Evolutionary conservation across 2,797 vertebrate species (phyloP).

Genomic region (Chelon auratus): DNA sequence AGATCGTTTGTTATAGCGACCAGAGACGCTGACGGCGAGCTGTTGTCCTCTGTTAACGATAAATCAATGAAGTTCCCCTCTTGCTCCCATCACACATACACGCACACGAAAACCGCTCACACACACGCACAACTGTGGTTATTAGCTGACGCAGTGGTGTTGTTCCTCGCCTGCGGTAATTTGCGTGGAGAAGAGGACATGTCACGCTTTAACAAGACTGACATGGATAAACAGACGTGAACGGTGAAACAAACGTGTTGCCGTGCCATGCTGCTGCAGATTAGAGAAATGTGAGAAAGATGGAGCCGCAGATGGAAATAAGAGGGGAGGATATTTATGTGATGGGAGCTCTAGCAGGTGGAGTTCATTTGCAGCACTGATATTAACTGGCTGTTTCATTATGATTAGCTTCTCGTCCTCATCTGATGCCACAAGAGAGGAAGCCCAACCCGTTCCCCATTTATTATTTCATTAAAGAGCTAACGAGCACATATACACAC

Average conservation of each 20-base stretch:
- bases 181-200: slow-evolving; percentile 81
- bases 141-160: slow-evolving; percentile 72
- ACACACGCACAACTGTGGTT: slow-evolving; percentile 51
- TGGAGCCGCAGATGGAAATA: slow-evolving; percentile 38
- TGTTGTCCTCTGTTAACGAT: slow-evolving; percentile 86
- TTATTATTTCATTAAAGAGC: slow-evolving; percentile 78
- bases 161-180: slow-evolving; percentile 75
- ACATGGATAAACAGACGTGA: slow-evolving; percentile 73
- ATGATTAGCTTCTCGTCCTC: slow-evolving; percentile 69
- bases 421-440: slow-evolving; percentile 62
- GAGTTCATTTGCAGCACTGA: slow-evolving; percentile 71
- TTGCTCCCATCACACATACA: slow-evolving; percentile 57
- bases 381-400: slow-evolving; percentile 73
- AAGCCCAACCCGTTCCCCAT: slow-evolving; percentile 55
- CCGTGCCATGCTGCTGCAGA: slow-evolving; percentile 55
- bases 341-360: slow-evolving; percentile 65
- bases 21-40: slow-evolving; percentile 84
- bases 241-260: slow-evolving; percentile 50
- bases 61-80: slow-evolving; percentile 83
- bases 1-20: slow-evolving; percentile 90
- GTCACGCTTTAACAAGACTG: slow-evolving; percentile 84
- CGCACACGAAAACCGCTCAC: slow-evolving; percentile 7
- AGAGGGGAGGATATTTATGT: slow-evolving; percentile 41
- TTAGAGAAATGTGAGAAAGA: slow-evolving; percentile 32
- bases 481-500: slow-evolving; percentile 71